phyloP scores from a whole-genome alignment of 2,797 vertebrate genomes.

The Anableps anableps region DNA sequence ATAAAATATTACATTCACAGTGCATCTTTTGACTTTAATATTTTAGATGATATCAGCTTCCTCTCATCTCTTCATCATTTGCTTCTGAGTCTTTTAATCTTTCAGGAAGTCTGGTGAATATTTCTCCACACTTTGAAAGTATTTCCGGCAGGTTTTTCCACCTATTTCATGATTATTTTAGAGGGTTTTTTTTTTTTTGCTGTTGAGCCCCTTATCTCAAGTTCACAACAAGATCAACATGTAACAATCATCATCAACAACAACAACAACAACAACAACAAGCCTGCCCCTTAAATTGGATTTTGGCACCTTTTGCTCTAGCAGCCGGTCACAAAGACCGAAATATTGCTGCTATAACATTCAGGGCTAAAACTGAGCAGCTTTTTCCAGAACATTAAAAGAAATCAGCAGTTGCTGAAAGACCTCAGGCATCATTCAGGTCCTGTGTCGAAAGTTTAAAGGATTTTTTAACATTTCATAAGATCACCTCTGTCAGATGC shows the following conservation, averaged over 20 bases:
- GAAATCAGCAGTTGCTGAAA: background rate
- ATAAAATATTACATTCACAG: background rate
- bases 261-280: background rate
- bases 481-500: background rate
- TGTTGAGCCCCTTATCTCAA: background rate
- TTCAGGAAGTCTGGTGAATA: background rate
- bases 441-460: background rate
- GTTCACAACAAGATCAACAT: background rate
- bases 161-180: background rate
- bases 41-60: background rate
- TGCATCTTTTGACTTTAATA: background rate
- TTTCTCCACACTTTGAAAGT: background rate
- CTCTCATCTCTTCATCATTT: background rate
- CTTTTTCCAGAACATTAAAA: background rate
- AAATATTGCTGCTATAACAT: background rate
- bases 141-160: background rate
- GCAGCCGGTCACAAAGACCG: background rate
- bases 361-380: background rate
- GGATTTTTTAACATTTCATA: background rate
- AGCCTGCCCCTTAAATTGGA: background rate
- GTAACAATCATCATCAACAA: too few relatives aligned
- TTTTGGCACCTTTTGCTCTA: background rate
- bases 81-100: background rate
- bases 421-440: background rate
- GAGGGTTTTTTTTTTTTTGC: background rate